phyloP scores from a whole-genome alignment of 2,113 vertebrate species.

The Equus przewalskii region DNA sequence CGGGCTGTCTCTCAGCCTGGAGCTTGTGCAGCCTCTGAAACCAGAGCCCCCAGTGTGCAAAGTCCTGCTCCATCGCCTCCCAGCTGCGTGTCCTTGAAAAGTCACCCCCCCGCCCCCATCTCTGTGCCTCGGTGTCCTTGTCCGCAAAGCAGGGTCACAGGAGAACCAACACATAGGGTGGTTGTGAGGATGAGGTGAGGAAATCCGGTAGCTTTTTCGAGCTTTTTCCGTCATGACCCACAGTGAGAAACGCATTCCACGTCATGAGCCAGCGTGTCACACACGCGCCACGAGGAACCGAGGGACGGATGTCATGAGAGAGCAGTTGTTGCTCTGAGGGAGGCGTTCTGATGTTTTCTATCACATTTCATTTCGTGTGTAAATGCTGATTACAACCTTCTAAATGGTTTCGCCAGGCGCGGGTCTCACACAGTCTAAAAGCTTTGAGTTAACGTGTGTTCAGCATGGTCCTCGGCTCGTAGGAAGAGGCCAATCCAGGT shows the following conservation, averaged over 20 bases:
- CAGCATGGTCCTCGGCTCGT: background rate
- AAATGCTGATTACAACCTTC: background rate
- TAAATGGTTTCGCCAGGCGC: background rate
- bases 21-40: background rate
- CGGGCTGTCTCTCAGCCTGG: background rate
- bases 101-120: too few species aligned
- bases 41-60: accelerated
- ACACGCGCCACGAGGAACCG: background rate
- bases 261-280: background rate
- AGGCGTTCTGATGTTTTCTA: background rate
- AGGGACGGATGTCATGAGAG: background rate
- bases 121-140: background rate
- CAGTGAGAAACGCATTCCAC: too few species aligned
- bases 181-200: background rate
- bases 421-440: background rate
- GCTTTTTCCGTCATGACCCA: background rate
- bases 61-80: too few species aligned
- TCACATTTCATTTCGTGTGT: background rate
- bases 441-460: background rate
- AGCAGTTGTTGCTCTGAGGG: background rate
- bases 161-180: background rate
- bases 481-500: background rate
- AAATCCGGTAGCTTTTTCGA: background rate
- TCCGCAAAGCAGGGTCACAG: background rate
- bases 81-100: background rate